Evolutionary conservation across 1,140 invertebrate species (phyloP), one percentile per base, ranked within the genome.

Genomic region (Ceratosolen solmsi): DNA sequence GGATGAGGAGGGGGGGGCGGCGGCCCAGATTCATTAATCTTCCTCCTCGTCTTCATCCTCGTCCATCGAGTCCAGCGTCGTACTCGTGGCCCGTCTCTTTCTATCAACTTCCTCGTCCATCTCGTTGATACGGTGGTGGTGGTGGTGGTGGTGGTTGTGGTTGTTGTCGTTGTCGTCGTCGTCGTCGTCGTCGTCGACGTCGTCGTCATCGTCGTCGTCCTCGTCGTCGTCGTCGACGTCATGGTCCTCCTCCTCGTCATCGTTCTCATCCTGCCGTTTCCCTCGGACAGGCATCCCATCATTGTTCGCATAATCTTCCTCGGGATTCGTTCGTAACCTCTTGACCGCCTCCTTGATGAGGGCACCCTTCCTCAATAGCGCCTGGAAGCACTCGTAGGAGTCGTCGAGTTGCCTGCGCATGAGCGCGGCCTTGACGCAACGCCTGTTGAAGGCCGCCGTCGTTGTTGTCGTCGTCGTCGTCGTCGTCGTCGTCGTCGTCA

Each of bases 311-410:
- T 33, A 11, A 84, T 84, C 77, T 4, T 90, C 90, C 51, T 90
- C 89, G 71, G 93, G 87, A 72, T 93, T 93, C 56, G 92, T 87
- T 85, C 94, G 93, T 20, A 95, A 88, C 85, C 94, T 92, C 78
- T 94, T 92, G 3, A 95, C 94, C 8, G 95, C 94, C 87, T 95
- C 94, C 85, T 94, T 95, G 54, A 95, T 95, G n/a, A 95, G 90
- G 80, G 93, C 93, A 60, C 94, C 94, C 80, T 94, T 93, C 56
- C 93, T 90, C 25, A 95, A 87, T 27, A 95, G 86, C 79, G 93
- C 93, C 84, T 95, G 94, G 33, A 95, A 89, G 72, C 94, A 88
- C 88, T 94, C 94, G 87, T 95, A 95, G 0, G 94, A 94, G 86
- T 95, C 94, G 51, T 94, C 93, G 84, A 86, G 58, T 85, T 90